Base-by-base conservation (phyloP, 1,140 invertebrate species). In the Brachionus rotundiformis region DNA sequence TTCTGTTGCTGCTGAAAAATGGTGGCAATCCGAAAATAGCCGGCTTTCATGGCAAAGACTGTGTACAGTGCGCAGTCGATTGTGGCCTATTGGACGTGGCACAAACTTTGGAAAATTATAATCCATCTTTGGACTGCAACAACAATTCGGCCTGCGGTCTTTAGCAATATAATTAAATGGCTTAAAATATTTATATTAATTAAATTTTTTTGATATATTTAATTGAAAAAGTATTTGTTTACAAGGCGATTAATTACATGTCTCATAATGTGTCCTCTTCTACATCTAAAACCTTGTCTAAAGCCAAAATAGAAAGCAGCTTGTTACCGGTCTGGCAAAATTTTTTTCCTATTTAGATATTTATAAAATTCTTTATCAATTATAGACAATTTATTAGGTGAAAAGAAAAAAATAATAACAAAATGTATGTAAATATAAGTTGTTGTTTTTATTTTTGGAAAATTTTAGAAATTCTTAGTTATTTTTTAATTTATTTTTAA, bases 21-120 rank as follows among this genome's bases (percentile, higher is more conserved):
- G 76, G 76, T 41, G 47, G 47, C 10, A 59, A 79, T 41, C 31
- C 76, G 3, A 54, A 63, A 25, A 54, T 79, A 29, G 31, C 19
- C 16, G 76, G 76, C 11, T 79, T 79, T 27, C 31, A 59, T 16
- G 31, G 33, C 5, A 79, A 79, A 63, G 59, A 79, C 33, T 79
- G 76, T 79, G 29, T 79, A 39, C 47, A 79, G 41, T 79, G 59
- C 59, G 76, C 76, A 29, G 31, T 63, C 8, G 76, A 79, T 3
- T 54, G 47, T 49, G 76, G 76, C n/a, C 47, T 79, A 7, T 79
- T 63, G n/a, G 76, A 79, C 59, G 47, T 79, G 16, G 76, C 76
- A 19, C 59, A 79, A 36, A 54, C 47, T 29, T 25, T 79, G 19
- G 33, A 63, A 54, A 79, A 79, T 19, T 79, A 27, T 10, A 79